Evolutionary conservation across 2,888 invertebrate species (phyloP), one percentile per base, ranked within the genome.

Genomic region (Diarsia mendica): DNA sequence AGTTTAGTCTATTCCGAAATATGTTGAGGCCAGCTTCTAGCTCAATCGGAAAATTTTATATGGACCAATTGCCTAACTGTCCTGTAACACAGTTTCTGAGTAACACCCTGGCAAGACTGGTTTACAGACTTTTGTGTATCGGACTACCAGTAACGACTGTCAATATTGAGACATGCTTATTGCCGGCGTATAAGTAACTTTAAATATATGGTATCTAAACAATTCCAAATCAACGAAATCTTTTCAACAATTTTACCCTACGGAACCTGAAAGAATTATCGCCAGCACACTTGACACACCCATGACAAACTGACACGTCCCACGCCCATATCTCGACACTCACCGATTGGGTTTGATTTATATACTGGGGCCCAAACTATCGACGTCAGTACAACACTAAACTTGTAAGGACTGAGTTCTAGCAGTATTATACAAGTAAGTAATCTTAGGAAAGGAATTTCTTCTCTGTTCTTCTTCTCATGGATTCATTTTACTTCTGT

Each of bases 331-430:
- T 92, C 91, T 89, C 72, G 84, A 87, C 87, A 88, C 85, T 77
- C 80, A 80, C 60, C 81, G 90, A 92, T 91, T 89, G 88, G 77
- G 78, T 74, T 83, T 91, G 91, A 92, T 93, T 94, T 94, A 94
- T 93, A 94, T 91, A 90, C 87, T 80, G 81, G 85, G 79, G 77
- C 73, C 72, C 67, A 64, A 53, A 63, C 55, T 53, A 58, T 66
- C 74, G 75, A 72, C 75, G 85, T 80, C 87, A 92, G 91, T 92
- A 79, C 72, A 72, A 67, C 65, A 33, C 33, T 23, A 82, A 77
- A 76, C 79, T 85, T 86, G 72, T 64, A 79, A 67, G 73, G 75
- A 82, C 76, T 65, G 67, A 77, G 61, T 80, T 77, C 72, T 58
- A 71, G 66, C 72, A 44, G 65, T 67, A 51, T 48, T 15, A 55